Evolutionary conservation across 2,113 vertebrate genomes (phyloP).

Genomic region (Phyllostomus discolor): DNA sequence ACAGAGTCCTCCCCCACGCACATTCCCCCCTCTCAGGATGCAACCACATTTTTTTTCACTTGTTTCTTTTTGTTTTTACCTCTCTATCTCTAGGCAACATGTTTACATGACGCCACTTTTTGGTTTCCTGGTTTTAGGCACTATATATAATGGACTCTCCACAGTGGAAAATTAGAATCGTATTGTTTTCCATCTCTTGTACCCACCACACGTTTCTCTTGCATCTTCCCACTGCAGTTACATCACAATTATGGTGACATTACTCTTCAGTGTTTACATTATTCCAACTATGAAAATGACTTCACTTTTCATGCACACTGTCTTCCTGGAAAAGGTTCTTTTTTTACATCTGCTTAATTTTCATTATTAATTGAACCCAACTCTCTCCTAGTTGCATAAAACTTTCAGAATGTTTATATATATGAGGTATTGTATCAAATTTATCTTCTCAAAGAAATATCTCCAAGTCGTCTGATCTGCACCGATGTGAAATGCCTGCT

Average conservation of each 20-base stretch:
- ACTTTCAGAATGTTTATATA: not conserved
- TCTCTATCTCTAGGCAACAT: not conserved
- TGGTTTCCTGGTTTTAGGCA: not conserved
- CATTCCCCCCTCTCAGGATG: not conserved
- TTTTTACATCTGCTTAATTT: conserved; percentile 4
- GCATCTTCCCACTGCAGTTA: not conserved
- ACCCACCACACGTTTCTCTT: not conserved
- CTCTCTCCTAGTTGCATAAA: not conserved
- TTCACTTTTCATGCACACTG: not conserved
- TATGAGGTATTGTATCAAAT: not conserved
- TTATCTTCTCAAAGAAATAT: conserved; percentile 11
- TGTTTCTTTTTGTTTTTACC: not conserved
- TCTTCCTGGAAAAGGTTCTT: not conserved
- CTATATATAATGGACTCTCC: not conserved
- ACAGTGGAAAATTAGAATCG: not conserved
- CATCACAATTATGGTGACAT: not conserved
- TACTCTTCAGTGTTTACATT: not conserved
- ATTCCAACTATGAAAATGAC: not conserved
- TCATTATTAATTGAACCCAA: conserved; percentile 25
- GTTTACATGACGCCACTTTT: not conserved
- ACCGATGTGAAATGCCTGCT: not conserved
- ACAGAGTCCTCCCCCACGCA: not conserved
- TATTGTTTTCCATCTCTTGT: not conserved
- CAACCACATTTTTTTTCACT: not conserved
- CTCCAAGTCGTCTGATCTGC: not conserved